phyloP scores from a whole-genome alignment of 2,888 invertebrate genomes.

The Lamellibrachia satsuma region DNA sequence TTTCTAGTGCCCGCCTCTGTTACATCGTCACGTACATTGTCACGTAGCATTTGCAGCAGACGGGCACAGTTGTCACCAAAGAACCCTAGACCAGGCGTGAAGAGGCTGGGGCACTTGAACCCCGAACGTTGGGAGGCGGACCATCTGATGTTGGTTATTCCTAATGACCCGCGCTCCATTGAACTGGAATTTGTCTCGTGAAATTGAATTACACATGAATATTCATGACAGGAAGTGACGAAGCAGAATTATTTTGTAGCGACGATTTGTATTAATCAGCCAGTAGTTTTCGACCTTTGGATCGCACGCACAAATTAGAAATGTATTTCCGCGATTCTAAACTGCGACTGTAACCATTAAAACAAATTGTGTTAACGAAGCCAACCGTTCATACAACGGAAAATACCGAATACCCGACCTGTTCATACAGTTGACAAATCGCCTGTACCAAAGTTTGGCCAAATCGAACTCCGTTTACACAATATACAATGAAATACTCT shows the following conservation, averaged over 20 bases:
- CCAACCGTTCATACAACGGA: too few species aligned
- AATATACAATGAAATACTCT: too few species aligned
- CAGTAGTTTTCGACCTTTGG: background rate
- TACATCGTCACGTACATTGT: background rate
- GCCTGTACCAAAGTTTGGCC: too few species aligned
- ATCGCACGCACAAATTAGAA: background rate
- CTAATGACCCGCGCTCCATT: slow-evolving; percentile 12
- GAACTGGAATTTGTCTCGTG: background rate
- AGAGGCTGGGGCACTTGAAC: background rate
- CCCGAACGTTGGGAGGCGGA: background rate
- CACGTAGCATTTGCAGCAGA: background rate
- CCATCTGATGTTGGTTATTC: background rate
- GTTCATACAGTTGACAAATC: too few species aligned
- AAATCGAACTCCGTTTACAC: too few species aligned
- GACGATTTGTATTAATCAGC: background rate
- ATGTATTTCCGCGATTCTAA: background rate
- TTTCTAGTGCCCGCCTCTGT: background rate
- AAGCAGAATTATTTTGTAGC: background rate
- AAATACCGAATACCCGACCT: too few species aligned
- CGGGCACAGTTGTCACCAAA: background rate
- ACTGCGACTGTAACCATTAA: background rate
- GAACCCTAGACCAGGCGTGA: background rate
- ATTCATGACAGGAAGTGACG: background rate
- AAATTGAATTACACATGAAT: background rate
- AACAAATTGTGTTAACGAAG: too few species aligned